Percentiles rank a stretch among this genome's conserved stretches.
Evolutionary conservation across 2,113 vertebrate species (phyloP).

Genomic region (Cebus imitator): DNA sequence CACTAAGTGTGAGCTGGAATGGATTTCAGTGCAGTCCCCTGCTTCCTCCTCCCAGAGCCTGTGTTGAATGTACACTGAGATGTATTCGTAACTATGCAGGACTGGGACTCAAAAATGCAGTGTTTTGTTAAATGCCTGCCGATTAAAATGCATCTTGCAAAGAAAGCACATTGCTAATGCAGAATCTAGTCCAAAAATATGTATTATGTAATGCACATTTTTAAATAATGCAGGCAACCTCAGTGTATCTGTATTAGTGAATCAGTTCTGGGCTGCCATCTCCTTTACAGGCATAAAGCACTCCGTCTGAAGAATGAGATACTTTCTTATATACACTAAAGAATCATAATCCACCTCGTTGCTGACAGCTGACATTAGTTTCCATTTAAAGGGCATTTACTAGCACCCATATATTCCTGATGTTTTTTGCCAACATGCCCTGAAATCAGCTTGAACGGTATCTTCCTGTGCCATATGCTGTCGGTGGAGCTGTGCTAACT

Average conservation of each 20-base stretch:
- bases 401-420: not conserved
- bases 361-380: not conserved
- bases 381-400: not conserved
- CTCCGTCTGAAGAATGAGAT: not conserved
- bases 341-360: not conserved
- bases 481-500: not conserved
- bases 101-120: not conserved
- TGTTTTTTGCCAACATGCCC: not conserved
- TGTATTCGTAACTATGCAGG: not conserved
- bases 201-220: conserved; percentile 57
- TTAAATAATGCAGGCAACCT: conserved; percentile 51
- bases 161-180: conserved; percentile 56
- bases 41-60: conserved; percentile 21
- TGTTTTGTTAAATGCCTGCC: conserved; percentile 21
- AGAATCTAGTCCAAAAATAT: conserved; percentile 48
- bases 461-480: not conserved
- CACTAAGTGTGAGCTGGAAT: not conserved
- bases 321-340: not conserved
- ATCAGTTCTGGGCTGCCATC: conserved; percentile 16
- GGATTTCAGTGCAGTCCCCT: not conserved
- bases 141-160: conserved; percentile 60
- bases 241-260: not conserved
- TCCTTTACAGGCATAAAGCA: not conserved
- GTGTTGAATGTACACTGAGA: not conserved
- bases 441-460: not conserved